Percentiles rank a stretch among this genome's conserved stretches.
Evolutionary conservation across 2,113 vertebrate genomes (phyloP).

Genomic region (Motacilla alba): DNA sequence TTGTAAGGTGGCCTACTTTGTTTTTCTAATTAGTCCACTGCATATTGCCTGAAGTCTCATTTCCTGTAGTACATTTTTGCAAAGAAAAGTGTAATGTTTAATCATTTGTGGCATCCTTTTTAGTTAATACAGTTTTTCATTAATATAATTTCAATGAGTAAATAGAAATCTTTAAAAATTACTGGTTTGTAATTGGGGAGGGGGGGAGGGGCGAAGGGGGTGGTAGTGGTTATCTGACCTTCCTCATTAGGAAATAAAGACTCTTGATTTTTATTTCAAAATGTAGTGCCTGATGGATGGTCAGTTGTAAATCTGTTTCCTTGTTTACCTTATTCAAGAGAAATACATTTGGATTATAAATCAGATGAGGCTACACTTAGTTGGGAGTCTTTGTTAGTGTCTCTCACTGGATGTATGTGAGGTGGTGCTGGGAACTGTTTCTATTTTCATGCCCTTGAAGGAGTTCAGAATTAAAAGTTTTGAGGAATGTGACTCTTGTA

Average conservation of each 20-base stretch:
- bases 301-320: background rate
- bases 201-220: no score
- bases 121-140: background rate
- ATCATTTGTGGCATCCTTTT: background rate
- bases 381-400: background rate
- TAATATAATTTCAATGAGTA: background rate
- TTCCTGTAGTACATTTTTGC: background rate
- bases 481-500: background rate
- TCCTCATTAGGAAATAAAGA: background rate
- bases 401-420: background rate
- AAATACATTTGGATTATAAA: background rate
- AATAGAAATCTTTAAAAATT: background rate
- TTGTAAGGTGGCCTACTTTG: constrained; percentile 16
- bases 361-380: background rate
- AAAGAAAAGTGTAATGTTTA: background rate
- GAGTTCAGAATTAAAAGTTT: background rate
- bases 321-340: background rate
- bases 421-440: background rate
- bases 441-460: background rate
- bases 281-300: background rate
- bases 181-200: background rate
- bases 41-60: background rate
- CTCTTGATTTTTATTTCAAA: background rate
- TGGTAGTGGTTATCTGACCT: background rate
- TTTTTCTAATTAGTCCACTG: constrained; percentile 21